Conservation (phyloP, 2,113 vertebrate genomes). For the Antidorcas marsupialis region DNA sequence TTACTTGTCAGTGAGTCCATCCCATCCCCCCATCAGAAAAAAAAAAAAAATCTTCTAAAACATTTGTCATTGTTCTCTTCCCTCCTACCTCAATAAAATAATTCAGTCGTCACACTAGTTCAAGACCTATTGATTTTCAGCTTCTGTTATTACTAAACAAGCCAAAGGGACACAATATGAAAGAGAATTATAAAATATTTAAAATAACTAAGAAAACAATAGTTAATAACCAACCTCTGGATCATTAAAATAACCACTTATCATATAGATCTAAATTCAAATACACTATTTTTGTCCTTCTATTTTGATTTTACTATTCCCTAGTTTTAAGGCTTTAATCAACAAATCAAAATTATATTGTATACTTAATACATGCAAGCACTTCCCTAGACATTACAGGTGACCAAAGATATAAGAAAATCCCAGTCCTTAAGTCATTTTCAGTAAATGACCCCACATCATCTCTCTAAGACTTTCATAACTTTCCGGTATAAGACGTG, state of each 20-base stretch:
- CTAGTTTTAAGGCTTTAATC: background rate
- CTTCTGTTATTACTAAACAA: conserved; percentile 69
- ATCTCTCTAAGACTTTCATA: background rate
- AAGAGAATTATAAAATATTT: conserved; percentile 64
- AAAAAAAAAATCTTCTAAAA: conserved; percentile 60
- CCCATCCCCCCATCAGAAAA: background rate
- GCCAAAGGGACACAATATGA: conserved; percentile 61
- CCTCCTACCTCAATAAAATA: conserved; percentile 63
- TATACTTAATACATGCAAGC: background rate
- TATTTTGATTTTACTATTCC: conserved; percentile 11
- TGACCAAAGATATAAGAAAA: background rate
- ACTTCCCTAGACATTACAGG: background rate
- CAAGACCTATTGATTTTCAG: conserved; percentile 73
- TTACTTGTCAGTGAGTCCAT: background rate
- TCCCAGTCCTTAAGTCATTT: background rate
- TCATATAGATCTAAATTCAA: conserved; percentile 41
- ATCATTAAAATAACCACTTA: background rate
- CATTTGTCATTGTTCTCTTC: conserved; percentile 48
- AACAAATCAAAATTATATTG: background rate
- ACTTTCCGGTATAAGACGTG: background rate
- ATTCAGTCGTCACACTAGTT: conserved; percentile 68
- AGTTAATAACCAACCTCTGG: conserved; percentile 53
- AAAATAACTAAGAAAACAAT: conserved; percentile 37
- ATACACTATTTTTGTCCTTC: conserved; percentile 64
- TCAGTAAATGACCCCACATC: background rate